phyloP scores from a whole-genome alignment of 1,140 invertebrate genomes.

The Bombus confusus region DNA sequence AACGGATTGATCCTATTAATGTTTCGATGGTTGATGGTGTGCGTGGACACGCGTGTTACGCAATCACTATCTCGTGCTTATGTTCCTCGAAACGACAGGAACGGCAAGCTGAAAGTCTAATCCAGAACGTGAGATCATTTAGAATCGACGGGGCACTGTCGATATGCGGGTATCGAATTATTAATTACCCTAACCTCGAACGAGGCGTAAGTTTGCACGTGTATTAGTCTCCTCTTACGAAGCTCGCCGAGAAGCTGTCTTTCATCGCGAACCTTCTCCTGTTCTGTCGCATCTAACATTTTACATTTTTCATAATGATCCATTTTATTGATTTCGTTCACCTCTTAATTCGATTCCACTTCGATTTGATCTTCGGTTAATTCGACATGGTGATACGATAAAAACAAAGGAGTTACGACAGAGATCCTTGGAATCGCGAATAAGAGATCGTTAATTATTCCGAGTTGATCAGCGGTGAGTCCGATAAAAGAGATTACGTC shows the following conservation, averaged over 20 bases:
- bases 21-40: background rate
- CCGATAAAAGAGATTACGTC: slow-evolving; percentile 48
- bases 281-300: too few relatives aligned
- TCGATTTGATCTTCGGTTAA: background rate
- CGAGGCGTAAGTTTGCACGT: slow-evolving; percentile 31
- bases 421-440: slow-evolving; percentile 8
- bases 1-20: slow-evolving; percentile 36
- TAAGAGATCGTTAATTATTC: slow-evolving; percentile 67
- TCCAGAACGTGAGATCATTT: slow-evolving; percentile 60
- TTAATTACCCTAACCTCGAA: slow-evolving; percentile 65
- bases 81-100: background rate
- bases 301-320: background rate
- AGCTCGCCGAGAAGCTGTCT: slow-evolving; percentile 11
- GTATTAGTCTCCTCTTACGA: slow-evolving; percentile 42
- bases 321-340: slow-evolving; percentile 40
- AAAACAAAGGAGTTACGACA: slow-evolving; percentile 1
- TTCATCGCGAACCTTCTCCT: too few relatives aligned
- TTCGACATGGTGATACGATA: background rate
- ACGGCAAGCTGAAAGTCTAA: slow-evolving; percentile 20
- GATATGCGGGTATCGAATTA: slow-evolving; percentile 58
- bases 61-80: background rate
- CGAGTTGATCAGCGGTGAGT: slow-evolving; percentile 9
- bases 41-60: slow-evolving; percentile 28
- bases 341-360: slow-evolving; percentile 25
- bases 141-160: slow-evolving; percentile 52